A percentile compares a stretch with the other conserved stretches of the same genome.
phyloP scores from a whole-genome alignment of 2,113 vertebrate genomes.

The Lampris megalopsis region DNA sequence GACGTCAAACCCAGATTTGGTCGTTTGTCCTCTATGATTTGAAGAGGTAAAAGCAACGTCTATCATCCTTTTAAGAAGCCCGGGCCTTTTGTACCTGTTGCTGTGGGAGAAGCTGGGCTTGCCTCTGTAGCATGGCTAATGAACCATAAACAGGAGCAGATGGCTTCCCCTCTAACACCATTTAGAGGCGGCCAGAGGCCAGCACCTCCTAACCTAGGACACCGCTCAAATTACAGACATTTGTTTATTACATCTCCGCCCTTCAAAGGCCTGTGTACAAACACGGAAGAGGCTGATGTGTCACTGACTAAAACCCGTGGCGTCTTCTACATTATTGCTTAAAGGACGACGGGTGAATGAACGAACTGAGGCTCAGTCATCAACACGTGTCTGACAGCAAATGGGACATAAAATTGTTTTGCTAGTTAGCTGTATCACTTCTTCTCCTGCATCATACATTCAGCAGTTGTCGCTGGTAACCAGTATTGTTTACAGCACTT shows the following conservation, averaged over 20 bases:
- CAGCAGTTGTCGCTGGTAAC: not conserved
- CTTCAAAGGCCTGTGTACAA: slow-evolving; percentile 56
- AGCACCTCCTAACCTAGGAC: slow-evolving; percentile 60
- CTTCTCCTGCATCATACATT: not conserved
- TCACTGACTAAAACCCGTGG: slow-evolving; percentile 5
- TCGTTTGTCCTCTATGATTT: slow-evolving; percentile 32
- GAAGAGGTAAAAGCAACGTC: slow-evolving; percentile 24
- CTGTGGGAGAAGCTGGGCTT: slow-evolving; percentile 68
- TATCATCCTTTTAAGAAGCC: slow-evolving; percentile 22
- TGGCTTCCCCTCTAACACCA: slow-evolving; percentile 72
- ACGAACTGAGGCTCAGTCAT: too few relatives aligned
- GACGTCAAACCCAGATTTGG: slow-evolving; percentile 10
- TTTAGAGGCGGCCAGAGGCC: slow-evolving; percentile 68
- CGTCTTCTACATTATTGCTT: slow-evolving; percentile 16
- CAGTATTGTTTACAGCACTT: too few relatives aligned
- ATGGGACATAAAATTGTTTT: slow-evolving; percentile 4
- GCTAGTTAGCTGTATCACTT: not conserved
- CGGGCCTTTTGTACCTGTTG: slow-evolving; percentile 77
- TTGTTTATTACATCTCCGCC: slow-evolving; percentile 64
- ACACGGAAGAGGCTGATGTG: slow-evolving; percentile 37
- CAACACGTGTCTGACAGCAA: not conserved
- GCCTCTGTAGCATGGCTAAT: slow-evolving; percentile 74
- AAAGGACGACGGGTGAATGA: too few relatives aligned
- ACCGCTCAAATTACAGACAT: slow-evolving; percentile 65
- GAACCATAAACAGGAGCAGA: slow-evolving; percentile 83